phyloP scores from a whole-genome alignment of 2,888 invertebrate genomes.

The Patella ulyssiponensis region DNA sequence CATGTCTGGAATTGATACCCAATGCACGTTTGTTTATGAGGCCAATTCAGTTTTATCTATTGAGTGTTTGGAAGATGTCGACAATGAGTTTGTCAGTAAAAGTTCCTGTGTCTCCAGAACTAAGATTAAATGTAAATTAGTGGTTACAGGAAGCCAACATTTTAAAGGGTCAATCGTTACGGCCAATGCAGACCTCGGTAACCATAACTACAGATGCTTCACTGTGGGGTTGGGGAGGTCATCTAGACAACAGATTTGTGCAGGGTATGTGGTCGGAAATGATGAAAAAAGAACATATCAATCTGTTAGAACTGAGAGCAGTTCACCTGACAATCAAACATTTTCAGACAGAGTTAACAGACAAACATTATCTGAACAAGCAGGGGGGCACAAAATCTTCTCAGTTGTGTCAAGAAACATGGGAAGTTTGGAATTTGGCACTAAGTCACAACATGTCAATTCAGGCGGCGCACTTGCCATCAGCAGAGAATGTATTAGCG shows the following conservation, averaged over 20 bases:
- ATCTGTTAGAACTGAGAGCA: slow-evolving; percentile 20
- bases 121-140: neutral
- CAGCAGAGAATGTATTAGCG: slow-evolving; percentile 32
- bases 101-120: neutral
- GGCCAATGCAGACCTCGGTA: neutral
- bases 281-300: slow-evolving; percentile 4
- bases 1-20: slow-evolving; percentile 22
- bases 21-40: slow-evolving; percentile 20
- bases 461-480: slow-evolving; percentile 34
- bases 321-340: slow-evolving; percentile 10
- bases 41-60: slow-evolving; percentile 16
- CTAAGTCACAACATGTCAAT: slow-evolving; percentile 30
- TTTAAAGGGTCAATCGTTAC: neutral
- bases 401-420: neutral
- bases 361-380: slow-evolving; percentile 9
- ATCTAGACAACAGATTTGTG: slow-evolving; percentile 15
- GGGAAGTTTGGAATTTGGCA: slow-evolving; percentile 26
- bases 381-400: slow-evolving; percentile 1
- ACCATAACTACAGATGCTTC: slow-evolving; percentile 19
- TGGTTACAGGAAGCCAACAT: neutral
- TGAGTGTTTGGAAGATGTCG: slow-evolving; percentile 6
- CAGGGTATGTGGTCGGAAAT: slow-evolving; percentile 15
- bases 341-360: slow-evolving; percentile 9
- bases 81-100: neutral
- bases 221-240: slow-evolving; percentile 13